phyloP scores from a whole-genome alignment of 2,797 vertebrate genomes.

The Pipistrellus pipistrellus region DNA sequence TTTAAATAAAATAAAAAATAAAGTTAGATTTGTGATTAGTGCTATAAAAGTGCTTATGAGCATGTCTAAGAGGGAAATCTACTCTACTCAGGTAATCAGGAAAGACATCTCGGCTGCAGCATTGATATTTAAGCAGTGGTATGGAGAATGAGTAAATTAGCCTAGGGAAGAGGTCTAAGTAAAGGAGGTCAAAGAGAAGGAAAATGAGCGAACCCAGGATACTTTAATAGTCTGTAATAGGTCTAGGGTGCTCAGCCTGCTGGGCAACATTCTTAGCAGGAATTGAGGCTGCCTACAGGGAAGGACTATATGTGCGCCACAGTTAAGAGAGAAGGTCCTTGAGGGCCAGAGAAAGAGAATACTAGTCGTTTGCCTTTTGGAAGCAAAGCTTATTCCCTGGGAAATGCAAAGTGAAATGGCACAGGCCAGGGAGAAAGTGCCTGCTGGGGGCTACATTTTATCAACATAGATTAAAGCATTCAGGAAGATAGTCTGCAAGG shows the following conservation, averaged over 20 bases:
- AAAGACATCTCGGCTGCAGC: not conserved
- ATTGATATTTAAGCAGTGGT: not conserved
- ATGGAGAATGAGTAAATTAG: not conserved
- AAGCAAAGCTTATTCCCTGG: conserved; percentile 55
- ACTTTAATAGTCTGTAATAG: conserved; percentile 17
- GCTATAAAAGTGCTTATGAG: not conserved
- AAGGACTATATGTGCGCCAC: not conserved
- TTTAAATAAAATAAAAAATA: not conserved
- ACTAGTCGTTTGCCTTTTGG: not conserved
- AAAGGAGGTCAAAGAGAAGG: not conserved
- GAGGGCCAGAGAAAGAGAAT: conserved; percentile 1
- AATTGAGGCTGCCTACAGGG: not conserved
- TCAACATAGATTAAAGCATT: conserved; percentile 9
- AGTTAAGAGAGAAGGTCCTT: conserved; percentile 28
- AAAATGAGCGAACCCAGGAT: not conserved
- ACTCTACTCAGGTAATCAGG: not conserved
- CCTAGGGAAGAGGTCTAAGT: not conserved
- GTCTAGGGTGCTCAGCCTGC: not conserved
- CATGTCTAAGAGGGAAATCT: not conserved
- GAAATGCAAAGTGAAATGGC: conserved; percentile 17
- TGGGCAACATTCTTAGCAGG: conserved; percentile 54
- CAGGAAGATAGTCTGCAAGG: not conserved
- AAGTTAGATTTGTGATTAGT: conserved; percentile 13
- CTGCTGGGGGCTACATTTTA: not conserved
- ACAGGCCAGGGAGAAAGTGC: not conserved